Base-by-base conservation (phyloP, 2,888 invertebrate genomes). In the Eurois occulta region DNA sequence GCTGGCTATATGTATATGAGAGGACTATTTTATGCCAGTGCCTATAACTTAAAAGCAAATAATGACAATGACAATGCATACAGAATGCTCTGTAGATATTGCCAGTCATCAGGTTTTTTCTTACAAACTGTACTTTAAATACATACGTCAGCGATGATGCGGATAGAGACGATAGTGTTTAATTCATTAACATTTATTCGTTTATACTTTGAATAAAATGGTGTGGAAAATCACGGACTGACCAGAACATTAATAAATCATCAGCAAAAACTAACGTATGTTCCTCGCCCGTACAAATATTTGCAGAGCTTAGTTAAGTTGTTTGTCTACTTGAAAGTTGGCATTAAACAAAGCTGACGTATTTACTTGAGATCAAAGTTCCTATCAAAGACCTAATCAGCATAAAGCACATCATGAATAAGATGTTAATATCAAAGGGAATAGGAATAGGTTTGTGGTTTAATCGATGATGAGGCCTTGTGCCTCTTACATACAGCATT, bases 401-500 rank as follows among this genome's bases (percentile, higher is more conserved):
- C 32, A 66, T 28, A 48, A 58, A 72, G 43, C 28, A 43, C 13
- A 13, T 46, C 28, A 64, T 70, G 52, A 87, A 75, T 71, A 55
- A 67, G 32, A 72, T 64, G 32, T 77, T 70, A 68, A 71, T 78
- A 78, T 68, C 65, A 67, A 32, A 48, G 68, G 78, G 21, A 68
- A 81, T 75, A 38, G n/a, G n/a, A n/a, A 82, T 82, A 67, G 60
- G 38, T 65, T 85, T 60, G 18, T 75, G 43, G 68, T 75, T 77
- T 81, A 83, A 80, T 78, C 65, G 75, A 35, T 82, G 75, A 82
- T 78, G 72, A 75, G 82, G 72, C 85, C 88, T 87, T 88, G 85
- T 80, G 64, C 72, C 78, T 81, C 74, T 85, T 85, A 83, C 84
- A 83, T 77, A 46, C 35, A 58, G 55, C 67, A 73, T 75, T 74